Base-by-base conservation (phyloP, 2,797 vertebrate species). In the Scyliorhinus canicula region DNA sequence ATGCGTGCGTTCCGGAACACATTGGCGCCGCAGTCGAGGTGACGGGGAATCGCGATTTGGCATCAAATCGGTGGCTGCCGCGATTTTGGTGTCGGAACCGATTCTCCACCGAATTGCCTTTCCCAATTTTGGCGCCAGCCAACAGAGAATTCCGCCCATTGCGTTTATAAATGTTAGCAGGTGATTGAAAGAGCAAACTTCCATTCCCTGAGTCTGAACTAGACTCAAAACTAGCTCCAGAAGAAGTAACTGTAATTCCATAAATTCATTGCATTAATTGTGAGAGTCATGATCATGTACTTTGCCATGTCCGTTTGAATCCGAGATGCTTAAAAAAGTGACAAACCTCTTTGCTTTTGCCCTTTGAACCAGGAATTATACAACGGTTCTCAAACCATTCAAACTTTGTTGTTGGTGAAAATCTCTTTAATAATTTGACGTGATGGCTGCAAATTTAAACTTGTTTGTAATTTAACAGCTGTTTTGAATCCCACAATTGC, bases 401-500 rank as follows among this genome's bases (percentile, higher is more conserved):
- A 91, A 21, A 9, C 35, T n/a, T 35, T n/a, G 8, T 31, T 31
- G 47, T 86, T 86, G 26, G 50, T 2, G 50, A 52, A 52, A 86
- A 84, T 3, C 5, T n/a, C 55, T 52, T 50, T 86, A 19, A 35
- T n/a, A 4, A 88, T 57, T 88, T 24, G 50, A 55, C 14, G 24
- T 4, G 3, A 57, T 55, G 50, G 31, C 35, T 88, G 55, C 19
- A 57, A 57, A 88, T 57, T 57, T 31, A 57, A 28, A 16, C 55
- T 57, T 88, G 28, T 12, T 88, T 28, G 35, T 35, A 88, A 88
- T n/a, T 88, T 88, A 88, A 88, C 52, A 88, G 52, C 85, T 88
- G 85, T 35, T 57, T 57, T 52, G 57, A 57, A 88, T 85, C 82
- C 82, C 82, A 85, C 28, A 88, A 14, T 88, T n/a, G 31, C 35